Conservation (phyloP, 2,888 invertebrate species). For the Apamea monoglypha region DNA sequence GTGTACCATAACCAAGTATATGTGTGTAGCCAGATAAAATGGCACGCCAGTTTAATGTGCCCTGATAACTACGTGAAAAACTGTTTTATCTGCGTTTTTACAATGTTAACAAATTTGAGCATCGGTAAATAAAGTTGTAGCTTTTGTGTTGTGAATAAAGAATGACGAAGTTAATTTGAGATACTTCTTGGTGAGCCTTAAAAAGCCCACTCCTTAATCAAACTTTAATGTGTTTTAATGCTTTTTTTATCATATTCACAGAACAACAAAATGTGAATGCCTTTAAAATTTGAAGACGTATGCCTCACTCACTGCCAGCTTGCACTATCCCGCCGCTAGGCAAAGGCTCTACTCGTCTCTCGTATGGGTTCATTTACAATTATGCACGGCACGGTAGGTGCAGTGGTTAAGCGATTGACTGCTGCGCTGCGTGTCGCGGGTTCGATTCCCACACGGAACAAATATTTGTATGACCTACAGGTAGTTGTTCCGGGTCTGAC, state of each 20-base stretch:
- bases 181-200: neutral
- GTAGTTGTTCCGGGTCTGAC: too few relatives aligned
- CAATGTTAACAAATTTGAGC: slow-evolving; percentile 11
- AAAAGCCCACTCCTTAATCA: neutral
- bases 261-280: neutral
- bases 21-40: slow-evolving; percentile 47
- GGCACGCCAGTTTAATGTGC: slow-evolving; percentile 41
- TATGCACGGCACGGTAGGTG: too few relatives aligned
- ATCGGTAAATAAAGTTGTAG: slow-evolving; percentile 4
- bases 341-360: neutral
- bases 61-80: slow-evolving; percentile 47
- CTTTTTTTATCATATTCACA: neutral
- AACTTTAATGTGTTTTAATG: neutral
- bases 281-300: neutral
- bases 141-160: slow-evolving; percentile 7
- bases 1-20: slow-evolving; percentile 25
- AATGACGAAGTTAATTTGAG: neutral
- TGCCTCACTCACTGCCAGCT: too few relatives aligned
- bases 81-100: slow-evolving; percentile 24
- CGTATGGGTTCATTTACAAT: neutral
- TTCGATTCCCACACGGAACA: too few relatives aligned
- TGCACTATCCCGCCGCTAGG: neutral
- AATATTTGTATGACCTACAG: too few relatives aligned
- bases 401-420: too few relatives aligned
- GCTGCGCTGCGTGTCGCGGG: too few relatives aligned